phyloP scores from a whole-genome alignment of 2,797 vertebrate genomes.

The Sebastes ruberrimus region DNA sequence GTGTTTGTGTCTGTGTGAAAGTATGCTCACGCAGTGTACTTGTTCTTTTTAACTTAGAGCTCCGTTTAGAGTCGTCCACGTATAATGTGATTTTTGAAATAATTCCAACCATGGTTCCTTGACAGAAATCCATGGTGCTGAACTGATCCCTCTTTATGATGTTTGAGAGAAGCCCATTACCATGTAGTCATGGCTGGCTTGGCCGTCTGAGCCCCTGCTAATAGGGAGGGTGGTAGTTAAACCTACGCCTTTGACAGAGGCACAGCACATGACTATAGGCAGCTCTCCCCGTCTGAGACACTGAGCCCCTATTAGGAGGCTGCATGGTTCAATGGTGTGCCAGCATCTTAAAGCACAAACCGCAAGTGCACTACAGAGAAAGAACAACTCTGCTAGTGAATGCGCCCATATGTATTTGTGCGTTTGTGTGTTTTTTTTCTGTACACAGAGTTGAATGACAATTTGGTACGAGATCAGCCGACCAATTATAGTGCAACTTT shows the following conservation, averaged over 20 bases:
- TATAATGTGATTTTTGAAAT: constrained; percentile 62
- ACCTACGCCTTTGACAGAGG: constrained; percentile 57
- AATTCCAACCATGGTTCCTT: constrained; percentile 52
- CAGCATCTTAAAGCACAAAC: constrained; percentile 40
- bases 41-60: background rate
- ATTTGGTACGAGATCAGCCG: constrained; percentile 11
- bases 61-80: constrained; percentile 24
- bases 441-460: constrained; percentile 1
- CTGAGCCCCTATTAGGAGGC: constrained; percentile 59
- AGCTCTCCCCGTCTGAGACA: constrained; percentile 50
- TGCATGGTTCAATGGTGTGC: constrained; percentile 38
- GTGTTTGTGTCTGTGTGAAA: background rate
- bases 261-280: constrained; percentile 42
- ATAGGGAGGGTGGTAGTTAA: constrained; percentile 60
- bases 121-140: constrained; percentile 53
- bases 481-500: constrained; percentile 38
- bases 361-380: constrained; percentile 9
- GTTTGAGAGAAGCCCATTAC: constrained; percentile 67
- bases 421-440: background rate
- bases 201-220: constrained; percentile 61
- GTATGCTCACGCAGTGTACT: background rate
- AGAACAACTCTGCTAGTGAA: background rate
- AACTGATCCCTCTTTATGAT: constrained; percentile 72
- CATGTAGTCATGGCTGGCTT: constrained; percentile 69
- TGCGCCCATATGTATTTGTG: constrained; percentile 1